These are phyloP conservation scores for Dasypogon diadema DNA, from an alignment of 2,888 invertebrate genomes.

Conservation along the genomic window DNA sequence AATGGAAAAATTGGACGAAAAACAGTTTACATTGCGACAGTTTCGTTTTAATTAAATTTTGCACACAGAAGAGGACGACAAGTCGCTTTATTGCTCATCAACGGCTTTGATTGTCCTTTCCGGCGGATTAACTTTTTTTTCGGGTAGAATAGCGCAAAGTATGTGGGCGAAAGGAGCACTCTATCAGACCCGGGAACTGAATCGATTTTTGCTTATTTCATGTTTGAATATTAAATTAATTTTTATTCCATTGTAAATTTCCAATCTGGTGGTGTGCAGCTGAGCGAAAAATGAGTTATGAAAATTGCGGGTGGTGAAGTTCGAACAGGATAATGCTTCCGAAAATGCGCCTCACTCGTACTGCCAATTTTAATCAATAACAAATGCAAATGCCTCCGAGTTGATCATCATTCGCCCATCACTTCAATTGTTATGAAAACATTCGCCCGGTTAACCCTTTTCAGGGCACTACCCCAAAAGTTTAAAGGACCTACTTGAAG, in stretches of 20 bases:
- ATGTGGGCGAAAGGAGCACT: not conserved
- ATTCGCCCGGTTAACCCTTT: conserved; percentile 20
- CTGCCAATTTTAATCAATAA: no score
- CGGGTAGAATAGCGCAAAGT: not conserved
- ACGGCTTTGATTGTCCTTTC: conserved; percentile 35
- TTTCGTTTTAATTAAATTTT: conserved; percentile 40
- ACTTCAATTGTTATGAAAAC: conserved; percentile 34
- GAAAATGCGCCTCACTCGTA: not conserved
- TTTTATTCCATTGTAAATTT: not conserved
- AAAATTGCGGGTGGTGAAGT: not conserved
- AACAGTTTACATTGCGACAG: conserved; percentile 2
- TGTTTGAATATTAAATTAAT: not conserved
- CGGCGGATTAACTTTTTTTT: conserved; percentile 23
- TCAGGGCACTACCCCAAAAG: conserved; percentile 25
- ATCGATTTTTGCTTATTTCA: conserved; percentile 25
- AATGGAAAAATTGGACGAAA: not conserved
- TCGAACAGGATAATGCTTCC: not conserved
- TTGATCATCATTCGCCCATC: not conserved
- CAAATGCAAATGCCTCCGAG: no score
- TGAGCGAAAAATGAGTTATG: not conserved
- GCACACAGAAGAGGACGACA: conserved; percentile 24
- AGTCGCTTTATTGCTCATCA: conserved; percentile 38
- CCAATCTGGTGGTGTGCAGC: not conserved
- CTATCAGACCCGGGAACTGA: not conserved
- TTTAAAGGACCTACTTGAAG: conserved; percentile 26